Percentiles rank a stretch among this genome's conserved stretches.
phyloP scores from a whole-genome alignment of 2,888 invertebrate species.

The Pilophorus perplexus region DNA sequence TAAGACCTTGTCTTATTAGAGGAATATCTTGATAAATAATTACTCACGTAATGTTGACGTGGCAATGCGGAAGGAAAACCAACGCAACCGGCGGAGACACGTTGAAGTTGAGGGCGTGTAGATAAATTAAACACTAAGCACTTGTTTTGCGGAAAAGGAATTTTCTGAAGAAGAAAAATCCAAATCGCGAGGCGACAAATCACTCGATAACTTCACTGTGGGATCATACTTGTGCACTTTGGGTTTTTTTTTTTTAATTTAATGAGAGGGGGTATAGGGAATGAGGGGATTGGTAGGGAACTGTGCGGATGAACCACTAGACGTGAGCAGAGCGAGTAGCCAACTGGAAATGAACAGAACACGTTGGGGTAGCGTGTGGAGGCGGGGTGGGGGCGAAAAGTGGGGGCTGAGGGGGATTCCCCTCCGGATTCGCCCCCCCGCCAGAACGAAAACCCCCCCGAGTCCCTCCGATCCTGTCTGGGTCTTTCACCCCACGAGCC shows the following conservation, averaged over 20 bases:
- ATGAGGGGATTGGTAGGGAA: neutral
- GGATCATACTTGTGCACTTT: neutral
- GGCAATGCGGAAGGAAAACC: neutral
- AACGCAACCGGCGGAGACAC: neutral
- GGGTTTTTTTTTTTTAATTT: neutral
- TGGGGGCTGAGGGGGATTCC: neutral
- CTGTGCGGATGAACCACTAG: neutral
- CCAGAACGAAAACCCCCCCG: no score
- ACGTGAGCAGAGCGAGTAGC: conserved; percentile 12
- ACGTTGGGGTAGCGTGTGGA: neutral
- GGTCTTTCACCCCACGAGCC: conserved; percentile 47
- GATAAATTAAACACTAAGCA: conserved; percentile 22
- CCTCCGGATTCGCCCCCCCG: conserved; percentile 37
- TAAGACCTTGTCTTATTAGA: neutral
- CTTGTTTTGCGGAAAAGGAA: neutral
- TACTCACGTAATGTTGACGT: conserved; percentile 1
- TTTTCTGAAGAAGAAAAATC: no score
- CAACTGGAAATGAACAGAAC: conserved; percentile 21
- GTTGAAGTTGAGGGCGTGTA: neutral
- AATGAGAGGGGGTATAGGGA: neutral
- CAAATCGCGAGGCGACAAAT: neutral
- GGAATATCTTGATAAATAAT: no score
- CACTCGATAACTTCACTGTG: neutral
- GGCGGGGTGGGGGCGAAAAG: neutral
- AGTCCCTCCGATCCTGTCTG: conserved; percentile 38